These are phyloP conservation scores for Oryzias melastigma DNA, from an alignment of 2,113 vertebrate species.

Conservation along the genomic window DNA sequence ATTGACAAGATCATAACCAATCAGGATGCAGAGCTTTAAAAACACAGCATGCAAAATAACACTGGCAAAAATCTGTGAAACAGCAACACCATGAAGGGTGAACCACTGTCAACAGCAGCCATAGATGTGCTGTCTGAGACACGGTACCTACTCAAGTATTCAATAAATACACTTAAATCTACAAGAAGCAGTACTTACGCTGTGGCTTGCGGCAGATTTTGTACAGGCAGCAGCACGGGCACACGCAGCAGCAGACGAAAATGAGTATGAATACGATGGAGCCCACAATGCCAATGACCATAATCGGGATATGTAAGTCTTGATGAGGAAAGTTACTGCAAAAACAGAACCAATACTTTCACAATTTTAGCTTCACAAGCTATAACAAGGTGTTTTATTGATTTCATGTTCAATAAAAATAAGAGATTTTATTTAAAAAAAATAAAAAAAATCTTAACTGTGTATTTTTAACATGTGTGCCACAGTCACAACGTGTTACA, in stretches of 20 bases:
- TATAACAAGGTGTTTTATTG: too few species aligned
- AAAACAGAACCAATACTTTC: background rate
- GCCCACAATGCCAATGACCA: constrained; percentile 26
- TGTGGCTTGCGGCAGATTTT: constrained; percentile 82
- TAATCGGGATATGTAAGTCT: background rate
- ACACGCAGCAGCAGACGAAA: constrained; percentile 86
- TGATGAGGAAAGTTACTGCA: background rate
- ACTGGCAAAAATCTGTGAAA: too few species aligned
- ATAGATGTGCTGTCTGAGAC: background rate
- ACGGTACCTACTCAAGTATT: background rate
- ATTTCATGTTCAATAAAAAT: too few species aligned
- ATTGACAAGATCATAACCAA: too few species aligned
- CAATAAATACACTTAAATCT: background rate
- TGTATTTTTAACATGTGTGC: too few species aligned
- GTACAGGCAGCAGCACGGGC: constrained; percentile 92
- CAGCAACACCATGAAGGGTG: too few species aligned
- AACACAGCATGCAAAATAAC: too few species aligned
- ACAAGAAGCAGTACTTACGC: constrained; percentile 76
- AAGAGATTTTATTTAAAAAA: too few species aligned
- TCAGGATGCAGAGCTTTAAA: too few species aligned
- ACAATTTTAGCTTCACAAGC: background rate
- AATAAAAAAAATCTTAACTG: too few species aligned
- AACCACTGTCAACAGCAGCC: too few species aligned
- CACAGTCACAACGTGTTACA: too few species aligned
- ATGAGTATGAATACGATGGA: constrained; percentile 62